Evolutionary conservation across 1,140 invertebrate genomes (phyloP).

Genomic region (Conopomorpha cramerella): DNA sequence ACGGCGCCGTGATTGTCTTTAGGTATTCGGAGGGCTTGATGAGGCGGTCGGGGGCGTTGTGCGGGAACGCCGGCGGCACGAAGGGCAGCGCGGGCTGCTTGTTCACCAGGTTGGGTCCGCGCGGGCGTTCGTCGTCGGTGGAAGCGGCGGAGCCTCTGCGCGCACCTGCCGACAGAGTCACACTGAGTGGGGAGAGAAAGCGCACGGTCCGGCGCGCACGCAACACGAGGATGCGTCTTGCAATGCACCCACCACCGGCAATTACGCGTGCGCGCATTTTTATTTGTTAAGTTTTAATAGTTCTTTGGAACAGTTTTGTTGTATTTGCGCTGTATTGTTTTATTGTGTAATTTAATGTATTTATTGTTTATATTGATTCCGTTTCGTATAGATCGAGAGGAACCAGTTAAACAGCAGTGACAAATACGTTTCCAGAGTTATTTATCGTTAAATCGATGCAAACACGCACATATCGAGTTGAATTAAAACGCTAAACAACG

Average conservation of each 20-base stretch:
- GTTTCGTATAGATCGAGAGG: no score
- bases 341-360: background rate
- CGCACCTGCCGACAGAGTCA: slow-evolving; percentile 30
- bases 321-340: no score
- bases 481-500: no score
- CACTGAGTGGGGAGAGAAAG: slow-evolving; percentile 45
- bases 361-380: no score
- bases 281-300: no score
- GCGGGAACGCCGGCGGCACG: slow-evolving; percentile 85
- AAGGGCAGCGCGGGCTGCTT: slow-evolving; percentile 84
- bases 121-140: slow-evolving; percentile 54
- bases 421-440: no score
- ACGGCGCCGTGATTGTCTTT: slow-evolving; percentile 69
- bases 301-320: no score
- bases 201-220: slow-evolving; percentile 20
- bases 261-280: no score
- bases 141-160: slow-evolving; percentile 31
- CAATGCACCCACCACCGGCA: no score
- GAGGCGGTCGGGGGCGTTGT: slow-evolving; percentile 72
- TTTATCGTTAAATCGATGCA: no score
- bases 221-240: slow-evolving; percentile 12
- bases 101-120: slow-evolving; percentile 71
- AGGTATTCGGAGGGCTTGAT: slow-evolving; percentile 93
- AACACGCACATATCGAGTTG: no score
- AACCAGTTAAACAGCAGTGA: no score